These are phyloP conservation scores for Baryphthengus martii DNA, from an alignment of 2,113 vertebrate genomes.

Conservation along the genomic window DNA sequence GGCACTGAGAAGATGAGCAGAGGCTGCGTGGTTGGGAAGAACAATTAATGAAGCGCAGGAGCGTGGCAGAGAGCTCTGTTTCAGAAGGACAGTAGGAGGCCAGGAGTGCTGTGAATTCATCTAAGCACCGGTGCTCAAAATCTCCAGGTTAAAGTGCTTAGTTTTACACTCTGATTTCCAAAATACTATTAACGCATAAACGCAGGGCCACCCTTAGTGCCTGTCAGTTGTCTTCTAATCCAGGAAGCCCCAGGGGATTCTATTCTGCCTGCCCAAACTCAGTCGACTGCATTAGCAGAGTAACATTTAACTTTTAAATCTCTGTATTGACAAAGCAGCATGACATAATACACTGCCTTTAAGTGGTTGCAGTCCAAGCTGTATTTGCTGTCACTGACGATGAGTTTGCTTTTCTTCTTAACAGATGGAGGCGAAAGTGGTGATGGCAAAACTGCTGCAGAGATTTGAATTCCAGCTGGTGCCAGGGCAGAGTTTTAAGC, in stretches of 20 bases:
- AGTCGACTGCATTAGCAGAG: neutral
- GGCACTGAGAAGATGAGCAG: neutral
- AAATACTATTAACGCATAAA: neutral
- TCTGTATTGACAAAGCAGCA: neutral
- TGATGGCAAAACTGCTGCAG: constrained; percentile 91
- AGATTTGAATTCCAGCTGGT: constrained; percentile 84
- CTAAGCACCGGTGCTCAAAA: neutral
- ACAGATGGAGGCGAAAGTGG: constrained; percentile 91
- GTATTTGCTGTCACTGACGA: neutral
- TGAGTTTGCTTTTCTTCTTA: neutral
- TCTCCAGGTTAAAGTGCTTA: neutral
- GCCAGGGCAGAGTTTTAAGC: constrained; percentile 80
- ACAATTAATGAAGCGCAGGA: neutral
- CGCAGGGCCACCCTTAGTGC: neutral
- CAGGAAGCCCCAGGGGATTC: neutral
- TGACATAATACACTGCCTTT: neutral
- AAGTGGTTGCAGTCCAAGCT: neutral
- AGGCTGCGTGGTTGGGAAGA: neutral
- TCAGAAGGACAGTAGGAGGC: neutral
- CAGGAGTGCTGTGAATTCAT: neutral
- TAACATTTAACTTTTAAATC: neutral
- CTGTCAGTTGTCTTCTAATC: neutral
- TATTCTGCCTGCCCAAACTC: neutral
- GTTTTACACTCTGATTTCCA: neutral
- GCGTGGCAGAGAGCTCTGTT: neutral